phyloP scores from a whole-genome alignment of 2,113 vertebrate species.

The Carlito syrichta region DNA sequence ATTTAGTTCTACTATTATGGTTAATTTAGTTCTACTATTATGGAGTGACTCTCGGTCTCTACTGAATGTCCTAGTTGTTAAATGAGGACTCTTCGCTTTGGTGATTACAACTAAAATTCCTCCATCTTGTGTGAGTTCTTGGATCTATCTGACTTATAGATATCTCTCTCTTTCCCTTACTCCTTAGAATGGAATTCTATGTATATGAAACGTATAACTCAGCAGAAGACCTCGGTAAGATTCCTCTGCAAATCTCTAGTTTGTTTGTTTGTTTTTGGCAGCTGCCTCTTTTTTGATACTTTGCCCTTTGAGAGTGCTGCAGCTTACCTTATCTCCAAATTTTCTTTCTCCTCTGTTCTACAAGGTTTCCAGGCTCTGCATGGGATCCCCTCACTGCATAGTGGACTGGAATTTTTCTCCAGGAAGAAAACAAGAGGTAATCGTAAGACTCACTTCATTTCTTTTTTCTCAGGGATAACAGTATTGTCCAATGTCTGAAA shows the following conservation, averaged over 20 bases:
- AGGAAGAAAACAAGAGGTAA: not conserved
- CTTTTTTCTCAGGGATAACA: not conserved
- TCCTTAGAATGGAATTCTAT: not conserved
- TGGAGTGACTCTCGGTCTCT: not conserved
- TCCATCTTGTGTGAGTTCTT: not conserved
- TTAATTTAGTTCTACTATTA: not conserved
- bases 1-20: too few relatives aligned
- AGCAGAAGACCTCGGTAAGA: not conserved
- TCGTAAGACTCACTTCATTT: not conserved
- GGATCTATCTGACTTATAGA: not conserved
- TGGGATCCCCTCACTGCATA: not conserved
- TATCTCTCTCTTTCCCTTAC: not conserved
- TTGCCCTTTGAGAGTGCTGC: not conserved
- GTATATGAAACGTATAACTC: not conserved
- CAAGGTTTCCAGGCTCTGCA: not conserved
- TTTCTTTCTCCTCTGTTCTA: not conserved
- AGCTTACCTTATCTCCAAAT: not conserved
- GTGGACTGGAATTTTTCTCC: not conserved
- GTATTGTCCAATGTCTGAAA: not conserved
- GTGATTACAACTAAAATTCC: not conserved
- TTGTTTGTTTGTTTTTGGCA: too few relatives aligned
- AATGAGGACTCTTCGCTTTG: not conserved
- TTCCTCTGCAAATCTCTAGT: not conserved
- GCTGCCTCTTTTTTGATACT: not conserved
- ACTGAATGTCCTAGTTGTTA: not conserved